Conservation (phyloP, 2,797 vertebrate species). For the Aplochiton taeniatus region DNA sequence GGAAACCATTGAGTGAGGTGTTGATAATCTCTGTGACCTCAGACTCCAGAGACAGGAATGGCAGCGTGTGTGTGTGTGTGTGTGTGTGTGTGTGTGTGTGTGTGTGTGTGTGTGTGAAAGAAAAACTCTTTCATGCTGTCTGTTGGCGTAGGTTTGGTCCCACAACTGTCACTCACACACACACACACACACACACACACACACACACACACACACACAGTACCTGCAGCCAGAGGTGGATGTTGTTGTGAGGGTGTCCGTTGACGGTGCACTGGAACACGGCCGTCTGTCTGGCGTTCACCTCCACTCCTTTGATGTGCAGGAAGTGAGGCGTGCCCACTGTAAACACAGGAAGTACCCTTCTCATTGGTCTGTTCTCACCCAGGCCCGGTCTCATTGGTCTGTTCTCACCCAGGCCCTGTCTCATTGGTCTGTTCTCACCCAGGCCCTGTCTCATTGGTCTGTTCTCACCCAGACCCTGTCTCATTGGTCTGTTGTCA, state of each 20-base stretch:
- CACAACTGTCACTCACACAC: slow-evolving; percentile 6
- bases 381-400: not conserved
- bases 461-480: too few species aligned
- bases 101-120: too few species aligned
- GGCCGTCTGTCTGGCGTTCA: slow-evolving; percentile 90
- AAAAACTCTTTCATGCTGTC: too few species aligned
- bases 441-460: too few species aligned
- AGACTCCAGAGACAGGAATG: too few species aligned
- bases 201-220: slow-evolving; percentile 3
- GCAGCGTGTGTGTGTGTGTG: too few species aligned
- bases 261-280: slow-evolving; percentile 89
- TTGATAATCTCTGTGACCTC: too few species aligned
- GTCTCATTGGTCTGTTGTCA: too few species aligned
- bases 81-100: too few species aligned
- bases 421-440: too few species aligned
- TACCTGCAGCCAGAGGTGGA: slow-evolving; percentile 89
- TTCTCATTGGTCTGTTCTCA: not conserved
- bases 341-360: slow-evolving; percentile 41
- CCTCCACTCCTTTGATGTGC: slow-evolving; percentile 92
- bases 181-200: not conserved
- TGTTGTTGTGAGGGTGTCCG: slow-evolving; percentile 79
- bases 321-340: slow-evolving; percentile 92
- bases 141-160: too few species aligned
- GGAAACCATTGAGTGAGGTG: too few species aligned
- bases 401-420: not conserved